phyloP scores from a whole-genome alignment of 2,888 invertebrate species.

The Salticus scenicus region DNA sequence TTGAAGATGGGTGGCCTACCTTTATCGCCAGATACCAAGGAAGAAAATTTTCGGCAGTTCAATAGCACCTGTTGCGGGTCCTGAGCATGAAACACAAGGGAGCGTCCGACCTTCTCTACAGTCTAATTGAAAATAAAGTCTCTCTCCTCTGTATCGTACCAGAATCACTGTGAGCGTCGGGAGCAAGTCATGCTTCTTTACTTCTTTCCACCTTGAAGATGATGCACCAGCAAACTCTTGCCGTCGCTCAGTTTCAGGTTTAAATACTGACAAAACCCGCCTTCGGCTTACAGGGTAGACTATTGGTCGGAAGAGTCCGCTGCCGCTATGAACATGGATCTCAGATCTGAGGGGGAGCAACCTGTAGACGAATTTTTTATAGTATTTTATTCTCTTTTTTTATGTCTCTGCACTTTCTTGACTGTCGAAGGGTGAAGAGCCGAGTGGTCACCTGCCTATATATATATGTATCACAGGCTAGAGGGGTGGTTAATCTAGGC shows the following conservation, averaged over 20 bases:
- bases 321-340: neutral
- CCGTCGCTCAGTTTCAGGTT: conserved; percentile 48
- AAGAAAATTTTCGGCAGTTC: neutral
- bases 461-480: neutral
- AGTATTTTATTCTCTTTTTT: neutral
- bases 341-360: conserved; percentile 31
- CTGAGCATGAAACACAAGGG: neutral
- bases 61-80: neutral
- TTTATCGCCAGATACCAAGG: neutral
- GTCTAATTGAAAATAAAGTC: neutral
- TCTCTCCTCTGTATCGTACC: conserved; percentile 4
- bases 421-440: conserved; percentile 22
- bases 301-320: conserved; percentile 24
- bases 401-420: conserved; percentile 20
- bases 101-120: neutral
- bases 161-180: neutral
- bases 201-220: neutral
- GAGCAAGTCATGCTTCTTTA: conserved; percentile 9
- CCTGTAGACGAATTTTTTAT: conserved; percentile 32
- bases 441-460: neutral
- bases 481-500: no score
- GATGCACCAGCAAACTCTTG: conserved; percentile 31
- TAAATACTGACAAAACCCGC: conserved; percentile 58
- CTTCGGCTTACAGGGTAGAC: conserved; percentile 37
- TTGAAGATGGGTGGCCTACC: neutral